These are phyloP conservation scores for Xiphophorus maculatus DNA, from an alignment of 2,113 vertebrate species.

Conservation along the genomic window DNA sequence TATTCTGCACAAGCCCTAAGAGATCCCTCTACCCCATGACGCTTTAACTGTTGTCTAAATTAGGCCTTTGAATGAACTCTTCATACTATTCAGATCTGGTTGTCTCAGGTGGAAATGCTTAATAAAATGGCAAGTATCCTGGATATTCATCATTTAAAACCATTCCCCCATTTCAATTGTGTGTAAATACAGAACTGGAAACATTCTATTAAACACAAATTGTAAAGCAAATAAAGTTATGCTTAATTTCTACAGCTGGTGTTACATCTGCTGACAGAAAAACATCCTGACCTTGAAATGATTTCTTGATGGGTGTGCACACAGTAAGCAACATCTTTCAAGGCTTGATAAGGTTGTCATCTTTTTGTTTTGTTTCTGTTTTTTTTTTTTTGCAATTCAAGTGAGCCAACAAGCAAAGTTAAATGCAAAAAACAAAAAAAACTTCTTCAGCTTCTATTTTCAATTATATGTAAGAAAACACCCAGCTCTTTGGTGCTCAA, in stretches of 20 bases:
- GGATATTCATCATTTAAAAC: neutral
- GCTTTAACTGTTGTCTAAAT: slow-evolving; percentile 53
- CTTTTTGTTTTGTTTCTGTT: no score
- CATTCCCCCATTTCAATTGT: slow-evolving; percentile 15
- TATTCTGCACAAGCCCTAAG: slow-evolving; percentile 27
- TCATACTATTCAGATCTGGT: slow-evolving; percentile 11
- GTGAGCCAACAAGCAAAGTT: neutral
- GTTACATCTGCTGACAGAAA: neutral
- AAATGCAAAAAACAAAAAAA: neutral
- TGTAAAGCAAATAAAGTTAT: neutral
- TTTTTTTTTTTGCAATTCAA: neutral
- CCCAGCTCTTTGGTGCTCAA: no score
- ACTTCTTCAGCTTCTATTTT: neutral
- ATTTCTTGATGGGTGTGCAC: no score
- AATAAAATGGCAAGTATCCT: slow-evolving; percentile 10
- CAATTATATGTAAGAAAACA: neutral
- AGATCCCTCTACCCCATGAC: slow-evolving; percentile 39
- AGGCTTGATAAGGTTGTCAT: neutral
- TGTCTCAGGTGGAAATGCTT: slow-evolving; percentile 16
- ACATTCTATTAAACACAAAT: neutral
- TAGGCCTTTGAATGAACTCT: slow-evolving; percentile 39
- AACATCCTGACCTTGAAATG: neutral
- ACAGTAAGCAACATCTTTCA: neutral
- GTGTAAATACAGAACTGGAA: slow-evolving; percentile 19
- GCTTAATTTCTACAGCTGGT: slow-evolving; percentile 1